phyloP scores from a whole-genome alignment of 2,113 vertebrate species.

The Stictonetta naevosa region DNA sequence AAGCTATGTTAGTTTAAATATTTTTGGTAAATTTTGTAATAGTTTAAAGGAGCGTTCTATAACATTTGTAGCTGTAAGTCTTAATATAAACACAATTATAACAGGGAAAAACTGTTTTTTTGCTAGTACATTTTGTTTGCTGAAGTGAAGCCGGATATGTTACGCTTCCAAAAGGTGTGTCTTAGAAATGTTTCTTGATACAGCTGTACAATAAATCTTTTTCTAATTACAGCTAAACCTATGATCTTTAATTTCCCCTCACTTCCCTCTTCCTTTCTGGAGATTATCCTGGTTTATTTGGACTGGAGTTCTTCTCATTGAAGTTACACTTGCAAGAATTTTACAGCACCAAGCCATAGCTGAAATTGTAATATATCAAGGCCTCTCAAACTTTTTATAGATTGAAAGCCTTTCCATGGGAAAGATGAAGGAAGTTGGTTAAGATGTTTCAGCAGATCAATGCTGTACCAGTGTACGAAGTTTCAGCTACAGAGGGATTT shows the following conservation, averaged over 20 bases:
- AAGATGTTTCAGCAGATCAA: background rate
- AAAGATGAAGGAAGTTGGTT: background rate
- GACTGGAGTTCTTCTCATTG: background rate
- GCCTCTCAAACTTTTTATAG: background rate
- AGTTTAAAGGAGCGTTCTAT: background rate
- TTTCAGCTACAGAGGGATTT: background rate
- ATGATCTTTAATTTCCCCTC: background rate
- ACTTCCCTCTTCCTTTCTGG: background rate
- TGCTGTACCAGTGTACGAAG: background rate
- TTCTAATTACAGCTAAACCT: background rate
- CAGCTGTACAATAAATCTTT: background rate
- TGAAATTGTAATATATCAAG: background rate
- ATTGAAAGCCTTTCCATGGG: background rate
- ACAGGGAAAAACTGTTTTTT: fast-evolving
- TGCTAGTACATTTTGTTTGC: background rate
- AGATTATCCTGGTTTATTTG: background rate
- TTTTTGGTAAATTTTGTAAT: background rate
- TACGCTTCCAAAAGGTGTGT: background rate
- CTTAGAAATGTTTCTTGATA: background rate
- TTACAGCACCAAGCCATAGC: background rate
- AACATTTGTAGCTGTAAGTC: background rate
- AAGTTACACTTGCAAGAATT: background rate
- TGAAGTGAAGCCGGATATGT: background rate
- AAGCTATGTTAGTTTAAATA: background rate
- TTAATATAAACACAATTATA: background rate